Conservation (phyloP, 2,797 vertebrate species). For the Denticeps clupeoides region DNA sequence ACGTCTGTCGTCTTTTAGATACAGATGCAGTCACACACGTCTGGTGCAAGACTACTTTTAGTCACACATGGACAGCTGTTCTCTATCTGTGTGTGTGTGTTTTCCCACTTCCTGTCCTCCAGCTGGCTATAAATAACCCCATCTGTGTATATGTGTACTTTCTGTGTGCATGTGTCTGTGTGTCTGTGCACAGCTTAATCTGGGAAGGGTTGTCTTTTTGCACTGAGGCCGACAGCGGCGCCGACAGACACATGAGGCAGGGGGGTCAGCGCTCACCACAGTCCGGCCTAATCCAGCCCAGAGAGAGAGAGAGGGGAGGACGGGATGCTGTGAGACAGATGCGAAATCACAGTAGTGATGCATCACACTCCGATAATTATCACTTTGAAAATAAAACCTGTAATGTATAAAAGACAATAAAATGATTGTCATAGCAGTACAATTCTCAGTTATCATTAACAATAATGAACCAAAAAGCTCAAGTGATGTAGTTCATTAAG, state of each 20-base stretch:
- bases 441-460: no score
- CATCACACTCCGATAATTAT: no score
- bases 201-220: constrained; percentile 13
- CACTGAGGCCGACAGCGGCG: background rate
- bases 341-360: no score
- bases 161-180: background rate
- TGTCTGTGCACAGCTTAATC: background rate
- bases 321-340: background rate
- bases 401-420: no score
- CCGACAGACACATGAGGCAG: constrained; percentile 14
- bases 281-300: constrained; percentile 8
- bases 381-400: no score
- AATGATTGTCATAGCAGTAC: no score
- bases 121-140: constrained; percentile 11
- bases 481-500: no score
- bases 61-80: constrained; percentile 29
- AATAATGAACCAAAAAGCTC: no score
- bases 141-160: background rate
- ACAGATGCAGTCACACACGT: no score
- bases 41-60: background rate
- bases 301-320: background rate
- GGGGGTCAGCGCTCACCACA: constrained; percentile 15
- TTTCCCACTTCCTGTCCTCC: background rate
- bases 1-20: no score
- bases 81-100: constrained; percentile 14